Conservation (phyloP, 35 echinoderm and acorn worm genomes). For the Heliocidaris erythrogramma region DNA sequence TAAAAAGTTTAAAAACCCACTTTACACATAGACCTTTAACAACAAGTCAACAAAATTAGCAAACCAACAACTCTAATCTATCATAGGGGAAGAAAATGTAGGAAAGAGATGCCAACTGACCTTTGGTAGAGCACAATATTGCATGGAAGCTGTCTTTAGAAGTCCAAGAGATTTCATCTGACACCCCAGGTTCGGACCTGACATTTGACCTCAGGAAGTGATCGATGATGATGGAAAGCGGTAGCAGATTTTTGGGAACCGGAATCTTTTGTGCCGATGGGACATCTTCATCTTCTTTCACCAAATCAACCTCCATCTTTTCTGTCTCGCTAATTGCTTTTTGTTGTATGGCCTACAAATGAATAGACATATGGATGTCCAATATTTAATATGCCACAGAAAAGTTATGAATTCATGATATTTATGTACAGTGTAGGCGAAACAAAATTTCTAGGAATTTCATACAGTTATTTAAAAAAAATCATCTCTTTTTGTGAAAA, state of each 20-base stretch:
- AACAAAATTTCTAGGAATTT: too few relatives aligned
- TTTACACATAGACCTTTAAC: background rate
- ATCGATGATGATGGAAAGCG: background rate
- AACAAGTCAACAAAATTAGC: background rate
- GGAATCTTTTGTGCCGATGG: background rate
- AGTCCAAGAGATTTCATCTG: background rate
- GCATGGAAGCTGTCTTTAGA: background rate
- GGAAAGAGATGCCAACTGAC: background rate
- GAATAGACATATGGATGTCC: too few relatives aligned
- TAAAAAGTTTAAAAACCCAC: background rate
- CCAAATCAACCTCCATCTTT: background rate
- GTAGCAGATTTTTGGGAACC: background rate
- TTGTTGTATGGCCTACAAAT: background rate
- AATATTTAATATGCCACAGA: too few relatives aligned
- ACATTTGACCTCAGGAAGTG: constrained; percentile 10
- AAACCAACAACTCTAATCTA: background rate
- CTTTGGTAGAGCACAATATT: background rate
- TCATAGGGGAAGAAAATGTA: background rate
- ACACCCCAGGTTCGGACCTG: background rate
- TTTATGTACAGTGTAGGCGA: too few relatives aligned
- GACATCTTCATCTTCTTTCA: background rate
- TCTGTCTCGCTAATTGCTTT: background rate
- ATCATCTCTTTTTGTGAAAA: too few relatives aligned
- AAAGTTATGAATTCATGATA: too few relatives aligned
- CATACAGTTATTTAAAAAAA: too few relatives aligned